Percentiles rank a stretch among this genome's conserved stretches.
These are phyloP conservation scores for Apaloderma vittatum DNA, from an alignment of 2,113 vertebrate genomes.

Conservation along the genomic window DNA sequence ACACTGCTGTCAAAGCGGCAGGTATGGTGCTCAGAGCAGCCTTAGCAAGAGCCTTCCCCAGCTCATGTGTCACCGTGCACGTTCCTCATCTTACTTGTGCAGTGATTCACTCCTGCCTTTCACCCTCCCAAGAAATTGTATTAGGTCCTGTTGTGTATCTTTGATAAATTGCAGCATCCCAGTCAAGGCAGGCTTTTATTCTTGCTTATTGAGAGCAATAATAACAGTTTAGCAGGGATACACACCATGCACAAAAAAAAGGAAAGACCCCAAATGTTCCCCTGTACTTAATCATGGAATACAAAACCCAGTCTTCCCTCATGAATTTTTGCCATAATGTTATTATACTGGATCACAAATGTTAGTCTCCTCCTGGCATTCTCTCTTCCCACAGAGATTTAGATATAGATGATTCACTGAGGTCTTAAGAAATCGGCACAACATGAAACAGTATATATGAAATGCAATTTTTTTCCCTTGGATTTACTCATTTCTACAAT, in stretches of 20 bases:
- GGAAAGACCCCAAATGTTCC: background rate
- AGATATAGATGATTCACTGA: background rate
- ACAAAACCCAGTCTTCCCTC: background rate
- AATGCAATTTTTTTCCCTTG: background rate
- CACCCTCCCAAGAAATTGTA: background rate
- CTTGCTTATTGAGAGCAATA: background rate
- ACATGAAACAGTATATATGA: background rate
- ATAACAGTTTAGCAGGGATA: background rate
- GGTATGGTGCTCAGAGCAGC: background rate
- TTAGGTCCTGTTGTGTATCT: background rate
- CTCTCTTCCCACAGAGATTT: background rate
- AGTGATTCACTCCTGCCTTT: background rate
- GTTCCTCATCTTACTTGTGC: background rate
- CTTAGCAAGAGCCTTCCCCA: background rate
- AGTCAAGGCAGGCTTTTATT: background rate
- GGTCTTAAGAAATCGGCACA: background rate
- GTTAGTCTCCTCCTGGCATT: background rate
- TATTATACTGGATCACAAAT: background rate
- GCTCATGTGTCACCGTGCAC: background rate
- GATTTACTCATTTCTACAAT: conserved; percentile 35
- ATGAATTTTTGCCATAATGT: background rate
- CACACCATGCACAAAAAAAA: background rate
- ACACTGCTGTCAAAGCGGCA: rapidly evolving
- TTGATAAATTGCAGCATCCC: background rate
- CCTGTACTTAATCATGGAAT: background rate